Base-by-base conservation (phyloP, 2,888 invertebrate genomes). In the Elysia crispata region DNA sequence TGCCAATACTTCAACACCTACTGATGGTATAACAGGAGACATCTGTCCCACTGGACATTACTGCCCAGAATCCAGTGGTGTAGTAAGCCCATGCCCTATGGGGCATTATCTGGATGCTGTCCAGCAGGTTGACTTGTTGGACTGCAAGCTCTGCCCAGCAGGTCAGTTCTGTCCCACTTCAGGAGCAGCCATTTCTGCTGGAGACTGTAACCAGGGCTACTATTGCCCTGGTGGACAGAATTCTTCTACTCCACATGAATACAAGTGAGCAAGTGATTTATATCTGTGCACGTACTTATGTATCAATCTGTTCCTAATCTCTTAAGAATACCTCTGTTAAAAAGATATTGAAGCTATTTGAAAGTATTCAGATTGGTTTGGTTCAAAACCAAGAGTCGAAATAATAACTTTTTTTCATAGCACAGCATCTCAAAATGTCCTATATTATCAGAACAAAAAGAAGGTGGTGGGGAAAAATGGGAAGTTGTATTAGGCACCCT, bases 161-260 rank as follows among this genome's bases (percentile, higher is more conserved):
- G 90, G 89, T 0, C 82, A 84, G 80, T 90, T 87, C 82, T 91
- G 91, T 82, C 89, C 89, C 8, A 87, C 87, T 3, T 83, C 83
- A 1, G 90, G 91, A 20, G 81, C 81, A 18, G 82, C 83, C 11
- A 28, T 83, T 6, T 90, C 91, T 0, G 79, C 83, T 0, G 90
- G 89, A n/a, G 83, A 86, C 83, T 91, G 91, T 82, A 82, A 81
- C 67, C 84, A 88, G 15, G 91, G 91, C 11, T 91, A 89, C 82
- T 91, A 87, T 82, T 91, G 91, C 77, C 90, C 91, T 20, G 85
- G 86, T 33, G 88, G 88, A 20, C 90, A 91, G 82, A 90, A 88
- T 81, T 84, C 86, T 6, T 87, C 90, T 13, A 85, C 86, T 20
- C 91, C 91, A 20, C 73, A 85, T 72, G 85, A 86, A 31, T 81